Evolutionary conservation across 2,113 vertebrate species (phyloP).

Genomic region (Brienomyrus longianalis): DNA sequence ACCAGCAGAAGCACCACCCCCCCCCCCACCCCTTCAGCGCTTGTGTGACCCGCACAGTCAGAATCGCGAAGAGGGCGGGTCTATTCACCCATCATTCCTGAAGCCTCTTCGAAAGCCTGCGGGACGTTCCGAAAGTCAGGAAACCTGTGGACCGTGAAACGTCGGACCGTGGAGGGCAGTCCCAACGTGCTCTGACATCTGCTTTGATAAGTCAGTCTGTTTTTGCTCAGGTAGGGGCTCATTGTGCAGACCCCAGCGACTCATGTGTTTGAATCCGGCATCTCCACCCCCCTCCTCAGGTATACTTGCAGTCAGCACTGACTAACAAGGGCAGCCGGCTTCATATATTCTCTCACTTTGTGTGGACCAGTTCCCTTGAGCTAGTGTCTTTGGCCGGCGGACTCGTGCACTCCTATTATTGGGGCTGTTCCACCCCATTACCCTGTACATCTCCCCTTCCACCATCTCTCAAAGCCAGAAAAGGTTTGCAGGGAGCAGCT

Average conservation of each 20-base stretch:
- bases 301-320: not conserved
- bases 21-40: not conserved
- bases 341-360: not conserved
- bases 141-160: not conserved
- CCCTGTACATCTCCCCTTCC: not conserved
- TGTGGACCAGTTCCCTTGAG: not conserved
- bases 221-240: not conserved
- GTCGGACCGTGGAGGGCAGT: not conserved
- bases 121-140: not conserved
- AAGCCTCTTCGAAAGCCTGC: not conserved
- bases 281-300: not conserved
- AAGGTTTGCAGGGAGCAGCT: not conserved
- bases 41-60: not conserved
- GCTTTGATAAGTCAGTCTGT: not conserved
- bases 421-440: slow-evolving; percentile 2
- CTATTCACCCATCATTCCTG: not conserved
- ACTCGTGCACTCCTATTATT: not conserved
- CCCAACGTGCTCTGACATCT: not conserved
- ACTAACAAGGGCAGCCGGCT: not conserved
- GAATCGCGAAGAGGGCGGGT: not conserved
- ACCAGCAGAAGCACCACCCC: not conserved
- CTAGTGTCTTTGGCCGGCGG: not conserved
- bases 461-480: not conserved
- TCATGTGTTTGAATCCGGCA: not conserved
- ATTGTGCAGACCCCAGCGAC: not conserved